Conservation (phyloP, 2,113 vertebrate species). For the Pituophis catenifer region DNA sequence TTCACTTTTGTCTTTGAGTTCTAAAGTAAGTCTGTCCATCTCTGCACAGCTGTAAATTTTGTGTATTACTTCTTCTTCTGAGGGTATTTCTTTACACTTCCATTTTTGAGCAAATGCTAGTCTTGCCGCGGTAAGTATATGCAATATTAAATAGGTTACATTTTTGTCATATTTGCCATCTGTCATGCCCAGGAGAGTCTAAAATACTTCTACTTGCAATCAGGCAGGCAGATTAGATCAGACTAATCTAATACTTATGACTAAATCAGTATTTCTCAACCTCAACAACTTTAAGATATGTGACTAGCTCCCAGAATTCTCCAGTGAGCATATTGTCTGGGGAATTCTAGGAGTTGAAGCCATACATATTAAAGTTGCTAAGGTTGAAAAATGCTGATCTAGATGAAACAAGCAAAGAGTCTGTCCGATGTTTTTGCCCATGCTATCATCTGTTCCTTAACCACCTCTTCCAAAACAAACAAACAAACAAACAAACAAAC, state of each 20-base stretch:
- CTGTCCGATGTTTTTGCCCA: too few relatives aligned
- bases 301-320: background rate
- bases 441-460: too few relatives aligned
- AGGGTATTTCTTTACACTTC: too few relatives aligned
- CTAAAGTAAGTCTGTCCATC: too few relatives aligned
- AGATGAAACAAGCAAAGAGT: background rate
- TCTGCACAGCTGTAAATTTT: too few relatives aligned
- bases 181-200: background rate
- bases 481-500: too few relatives aligned
- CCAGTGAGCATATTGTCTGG: background rate
- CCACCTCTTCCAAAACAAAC: background rate
- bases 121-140: too few relatives aligned
- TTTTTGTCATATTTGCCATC: too few relatives aligned
- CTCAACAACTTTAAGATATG: background rate
- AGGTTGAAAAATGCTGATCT: background rate
- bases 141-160: too few relatives aligned
- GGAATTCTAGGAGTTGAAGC: background rate
- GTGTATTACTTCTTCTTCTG: too few relatives aligned
- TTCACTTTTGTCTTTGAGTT: too few relatives aligned
- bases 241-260: background rate
- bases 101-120: too few relatives aligned
- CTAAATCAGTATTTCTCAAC: background rate
- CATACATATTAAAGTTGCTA: background rate
- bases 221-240: background rate
- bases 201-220: background rate